phyloP scores from a whole-genome alignment of 2,797 vertebrate genomes.

The Otus scops region DNA sequence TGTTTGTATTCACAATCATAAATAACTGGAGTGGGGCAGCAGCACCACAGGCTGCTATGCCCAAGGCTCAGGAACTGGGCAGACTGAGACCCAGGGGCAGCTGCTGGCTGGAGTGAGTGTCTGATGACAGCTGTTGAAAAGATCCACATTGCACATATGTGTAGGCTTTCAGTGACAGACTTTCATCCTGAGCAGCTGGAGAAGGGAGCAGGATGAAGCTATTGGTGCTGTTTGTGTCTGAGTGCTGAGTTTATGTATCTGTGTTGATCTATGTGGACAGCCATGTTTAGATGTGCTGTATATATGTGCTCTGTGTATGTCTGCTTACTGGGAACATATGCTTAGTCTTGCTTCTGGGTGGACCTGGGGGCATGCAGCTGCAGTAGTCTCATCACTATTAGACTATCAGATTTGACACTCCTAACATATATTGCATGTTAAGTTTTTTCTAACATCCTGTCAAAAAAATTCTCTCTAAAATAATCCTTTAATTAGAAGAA shows the following conservation, averaged over 20 bases:
- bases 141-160: not conserved
- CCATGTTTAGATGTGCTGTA: not conserved
- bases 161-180: not conserved
- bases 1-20: not conserved
- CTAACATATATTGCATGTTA: not conserved
- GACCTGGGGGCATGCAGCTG: not conserved
- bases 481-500: not conserved
- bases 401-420: not conserved
- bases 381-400: not conserved
- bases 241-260: not conserved
- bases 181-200: not conserved
- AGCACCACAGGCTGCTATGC: not conserved
- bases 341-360: not conserved
- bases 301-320: not conserved
- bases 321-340: not conserved
- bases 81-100: not conserved
- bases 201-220: not conserved
- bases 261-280: not conserved
- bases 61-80: not conserved
- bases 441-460: not conserved
- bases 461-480: not conserved
- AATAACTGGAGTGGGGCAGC: not conserved
- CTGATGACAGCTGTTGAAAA: not conserved
- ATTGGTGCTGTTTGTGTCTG: not conserved
- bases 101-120: not conserved